Conservation (phyloP, 2,888 invertebrate genomes). For the Mesorhabditis sp. region DNA sequence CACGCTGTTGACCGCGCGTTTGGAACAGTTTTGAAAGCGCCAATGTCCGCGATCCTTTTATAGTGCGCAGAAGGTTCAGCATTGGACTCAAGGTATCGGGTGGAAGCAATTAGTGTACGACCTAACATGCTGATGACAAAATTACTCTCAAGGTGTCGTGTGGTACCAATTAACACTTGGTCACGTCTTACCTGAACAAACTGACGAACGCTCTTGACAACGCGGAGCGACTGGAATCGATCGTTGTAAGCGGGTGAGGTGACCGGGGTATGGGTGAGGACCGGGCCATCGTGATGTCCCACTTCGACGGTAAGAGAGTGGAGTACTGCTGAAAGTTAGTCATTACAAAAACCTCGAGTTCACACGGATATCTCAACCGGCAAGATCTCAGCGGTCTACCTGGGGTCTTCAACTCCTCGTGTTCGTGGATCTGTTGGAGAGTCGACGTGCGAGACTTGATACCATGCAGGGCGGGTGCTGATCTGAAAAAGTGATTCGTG, state of each 20-base stretch:
- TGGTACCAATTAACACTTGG: no score
- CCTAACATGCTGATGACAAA: no score
- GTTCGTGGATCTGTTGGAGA: slow-evolving; percentile 6
- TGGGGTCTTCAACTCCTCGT: background rate
- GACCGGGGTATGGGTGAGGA: background rate
- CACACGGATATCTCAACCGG: background rate
- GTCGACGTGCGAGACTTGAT: background rate
- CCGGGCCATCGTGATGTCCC: background rate
- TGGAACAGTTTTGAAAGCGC: no score
- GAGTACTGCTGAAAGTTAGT: background rate
- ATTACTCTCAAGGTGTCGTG: no score
- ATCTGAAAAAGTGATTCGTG: background rate
- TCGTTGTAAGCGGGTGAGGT: background rate
- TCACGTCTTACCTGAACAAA: background rate
- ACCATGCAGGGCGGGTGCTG: background rate
- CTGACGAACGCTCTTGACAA: slow-evolving; percentile 4
- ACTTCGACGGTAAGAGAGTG: background rate
- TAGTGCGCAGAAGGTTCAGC: no score
- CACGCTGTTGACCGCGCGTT: no score
- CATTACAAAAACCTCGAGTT: background rate
- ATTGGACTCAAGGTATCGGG: no score
- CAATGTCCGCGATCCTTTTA: no score
- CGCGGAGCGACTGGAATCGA: slow-evolving; percentile 2
- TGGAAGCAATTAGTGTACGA: no score
- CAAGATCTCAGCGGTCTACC: no score